Evolutionary conservation across 1,140 invertebrate genomes (phyloP).

Genomic region (Argopecten irradians): DNA sequence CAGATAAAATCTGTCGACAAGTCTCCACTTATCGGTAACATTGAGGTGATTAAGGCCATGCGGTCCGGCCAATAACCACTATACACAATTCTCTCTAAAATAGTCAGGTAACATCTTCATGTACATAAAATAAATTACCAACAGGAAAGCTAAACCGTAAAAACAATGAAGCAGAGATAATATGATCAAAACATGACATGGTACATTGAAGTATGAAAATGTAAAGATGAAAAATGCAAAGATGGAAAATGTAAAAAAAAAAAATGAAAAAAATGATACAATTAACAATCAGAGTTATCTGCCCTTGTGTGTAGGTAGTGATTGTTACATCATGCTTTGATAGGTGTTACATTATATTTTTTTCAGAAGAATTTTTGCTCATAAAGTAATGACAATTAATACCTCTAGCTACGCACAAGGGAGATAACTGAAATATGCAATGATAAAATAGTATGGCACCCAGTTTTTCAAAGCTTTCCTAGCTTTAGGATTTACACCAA

Average conservation of each 20-base stretch:
- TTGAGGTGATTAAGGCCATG: background rate
- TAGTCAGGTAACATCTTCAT: background rate
- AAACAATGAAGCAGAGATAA: background rate
- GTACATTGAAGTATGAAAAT: background rate
- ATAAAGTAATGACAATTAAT: no score
- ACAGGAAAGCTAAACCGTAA: background rate
- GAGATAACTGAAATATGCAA: no score
- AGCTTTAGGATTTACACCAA: background rate
- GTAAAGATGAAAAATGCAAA: background rate
- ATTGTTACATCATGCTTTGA: no score
- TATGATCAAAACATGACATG: background rate
- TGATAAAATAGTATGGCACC: no score
- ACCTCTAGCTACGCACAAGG: no score
- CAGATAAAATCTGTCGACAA: slow-evolving; percentile 22
- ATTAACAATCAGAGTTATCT: background rate
- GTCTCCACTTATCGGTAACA: background rate
- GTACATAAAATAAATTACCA: slow-evolving; percentile 19
- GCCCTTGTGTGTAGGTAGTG: no score
- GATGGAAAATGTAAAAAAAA: background rate
- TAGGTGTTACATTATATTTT: no score
- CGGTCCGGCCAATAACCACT: background rate
- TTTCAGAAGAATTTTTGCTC: no score
- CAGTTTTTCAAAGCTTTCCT: background rate
- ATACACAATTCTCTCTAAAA: background rate
- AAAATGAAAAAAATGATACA: background rate